These are phyloP conservation scores for Macropus fuliginosus DNA, from an alignment of 2,797 vertebrate species.

Conservation along the genomic window DNA sequence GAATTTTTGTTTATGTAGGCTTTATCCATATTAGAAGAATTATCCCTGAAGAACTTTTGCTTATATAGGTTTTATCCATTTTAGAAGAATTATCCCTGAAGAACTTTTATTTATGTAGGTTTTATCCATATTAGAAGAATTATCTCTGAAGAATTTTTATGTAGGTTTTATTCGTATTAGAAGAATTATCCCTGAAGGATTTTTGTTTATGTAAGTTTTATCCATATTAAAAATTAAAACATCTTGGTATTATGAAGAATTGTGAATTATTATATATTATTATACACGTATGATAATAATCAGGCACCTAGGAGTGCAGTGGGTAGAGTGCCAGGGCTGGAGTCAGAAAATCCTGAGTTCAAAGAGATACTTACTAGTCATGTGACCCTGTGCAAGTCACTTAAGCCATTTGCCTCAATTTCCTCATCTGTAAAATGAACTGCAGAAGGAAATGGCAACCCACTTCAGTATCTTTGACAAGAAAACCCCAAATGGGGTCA, in stretches of 20 bases:
- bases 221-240: too few species aligned
- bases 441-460: too few species aligned
- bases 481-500: too few species aligned
- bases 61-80: not conserved
- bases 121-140: not conserved
- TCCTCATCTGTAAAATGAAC: too few species aligned
- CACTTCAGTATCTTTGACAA: too few species aligned
- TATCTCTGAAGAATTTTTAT: not conserved
- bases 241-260: too few species aligned
- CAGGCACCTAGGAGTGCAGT: too few species aligned
- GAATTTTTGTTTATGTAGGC: not conserved
- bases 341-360: too few species aligned
- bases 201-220: not conserved
- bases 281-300: not conserved
- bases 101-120: not conserved
- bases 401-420: too few species aligned
- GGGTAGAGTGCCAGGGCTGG: too few species aligned
- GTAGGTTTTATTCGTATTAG: not conserved
- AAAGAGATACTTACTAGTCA: too few species aligned
- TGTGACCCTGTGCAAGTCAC: too few species aligned
- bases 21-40: not conserved
- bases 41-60: not conserved
- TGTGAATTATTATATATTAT: not conserved
- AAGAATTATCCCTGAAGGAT: not conserved
- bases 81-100: not conserved